Evolutionary conservation across 2,113 vertebrate genomes (phyloP), one percentile per base, ranked within the genome.

Genomic region (Anoura caudifer): DNA sequence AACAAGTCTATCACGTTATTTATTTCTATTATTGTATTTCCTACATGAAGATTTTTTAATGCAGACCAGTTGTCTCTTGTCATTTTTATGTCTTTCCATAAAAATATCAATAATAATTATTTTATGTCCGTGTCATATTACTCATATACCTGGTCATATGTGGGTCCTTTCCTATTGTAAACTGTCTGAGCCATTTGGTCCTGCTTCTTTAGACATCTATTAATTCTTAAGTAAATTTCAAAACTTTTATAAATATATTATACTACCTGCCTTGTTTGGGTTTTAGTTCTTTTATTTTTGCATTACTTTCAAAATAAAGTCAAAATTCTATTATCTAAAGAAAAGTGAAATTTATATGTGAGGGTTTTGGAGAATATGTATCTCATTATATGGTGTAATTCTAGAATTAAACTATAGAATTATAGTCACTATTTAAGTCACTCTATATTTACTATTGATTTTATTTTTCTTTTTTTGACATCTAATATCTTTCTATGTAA

Each of bases 381-480:
- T 67, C 36, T 90, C 20, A 75, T 65, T 75, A 70, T 59, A 75
- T 22, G 19, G 14, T 56, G 2, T 82, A 67, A 93, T 94, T 96
- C 56, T 96, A 79, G 47, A 86, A 33, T 72, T 83, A 56, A 14
- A 81, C 3, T 95, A 22, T 72, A 52, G 43, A 80, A 86, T 67
- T 91, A 76, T 36, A 92, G 36, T 75, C 33, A n/a, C 11, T 67
- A 31, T 76, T 93, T 95, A 38, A 52, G 56, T 31, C 7, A 70
- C 3, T 38, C 17, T 19, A 52, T 95, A 59, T 45, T 87, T 63
- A 43, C 28, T 84, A 76, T 14, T 87, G 28, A 0, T 6, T 54
- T 95, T 81, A 86, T 65, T 22, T 36, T 52, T 93, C 94, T 95
- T 77, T 85, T 95, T 97, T 59, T 82, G 19, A 80, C 11, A 73